Base-by-base conservation (phyloP, 2,888 invertebrate genomes). In the Allophyes oxyacanthae region DNA sequence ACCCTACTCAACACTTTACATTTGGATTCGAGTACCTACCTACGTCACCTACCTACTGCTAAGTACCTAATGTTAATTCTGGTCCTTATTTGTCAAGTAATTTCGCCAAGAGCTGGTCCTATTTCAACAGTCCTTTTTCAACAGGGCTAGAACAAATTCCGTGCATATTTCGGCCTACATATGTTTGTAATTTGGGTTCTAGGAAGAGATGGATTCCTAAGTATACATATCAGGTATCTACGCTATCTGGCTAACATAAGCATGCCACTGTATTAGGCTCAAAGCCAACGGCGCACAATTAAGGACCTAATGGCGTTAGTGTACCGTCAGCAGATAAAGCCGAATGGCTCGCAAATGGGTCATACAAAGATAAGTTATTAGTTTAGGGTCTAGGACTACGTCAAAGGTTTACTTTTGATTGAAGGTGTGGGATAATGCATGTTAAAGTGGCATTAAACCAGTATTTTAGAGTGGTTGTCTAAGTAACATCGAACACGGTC, bases 271-370 rank as follows among this genome's bases (percentile, higher is more conserved):
- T 77, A 79, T 86, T 86, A 87, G 87, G 87, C 86, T 71, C 69
- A 43, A 64, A 72, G 87, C 87, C 86, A 87, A 79, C 75, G 81
- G 69, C 65, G 61, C 71, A 76, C 81, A 79, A 83, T 83, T 83
- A 81, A 78, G 64, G 62, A 67, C 66, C 75, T 81, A 83, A 83
- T 85, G 74, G 77, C 69, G 57, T 70, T 40, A 30, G 54, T 58
- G 69, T 75, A 75, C 42, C 50, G 75, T 57, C 68, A 64, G 69
- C 68, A 65, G 69, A 75, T 68, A 72, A 71, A 53, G 49, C 37
- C 7, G 33, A 64, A 55, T 54, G 61, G 55, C 58, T 33, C 53
- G 42, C 51, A 63, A 75, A 73, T 55, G 64, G 65, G 46, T 13
- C 43, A 26, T 6, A n/a, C 20, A 28, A 8, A 40, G 48, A 48